Evolutionary conservation across 1,140 invertebrate genomes (phyloP).

Genomic region (Cydia amplana): DNA sequence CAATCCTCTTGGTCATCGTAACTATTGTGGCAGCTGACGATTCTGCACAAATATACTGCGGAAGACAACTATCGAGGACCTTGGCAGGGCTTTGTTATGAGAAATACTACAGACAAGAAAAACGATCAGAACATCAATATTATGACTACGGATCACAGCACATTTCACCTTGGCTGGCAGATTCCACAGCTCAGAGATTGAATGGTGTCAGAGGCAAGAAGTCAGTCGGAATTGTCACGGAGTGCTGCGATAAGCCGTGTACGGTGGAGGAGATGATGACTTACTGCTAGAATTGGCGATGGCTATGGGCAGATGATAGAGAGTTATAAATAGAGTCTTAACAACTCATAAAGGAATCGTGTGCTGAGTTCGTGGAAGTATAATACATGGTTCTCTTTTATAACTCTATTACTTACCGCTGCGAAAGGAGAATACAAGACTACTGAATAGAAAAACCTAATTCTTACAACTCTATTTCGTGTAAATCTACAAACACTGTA

Average conservation of each 20-base stretch:
- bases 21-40: background rate
- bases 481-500: too few relatives aligned
- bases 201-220: background rate
- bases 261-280: conserved; percentile 16
- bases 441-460: too few relatives aligned
- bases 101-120: background rate
- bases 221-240: background rate
- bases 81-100: background rate
- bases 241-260: conserved; percentile 26
- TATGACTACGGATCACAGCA: background rate
- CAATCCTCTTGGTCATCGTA: background rate
- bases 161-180: conserved; percentile 3
- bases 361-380: too few relatives aligned
- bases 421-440: too few relatives aligned
- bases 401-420: too few relatives aligned
- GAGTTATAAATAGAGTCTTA: background rate
- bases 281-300: conserved; percentile 25
- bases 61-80: conserved; percentile 1
- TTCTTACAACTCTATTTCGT: too few relatives aligned
- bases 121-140: background rate
- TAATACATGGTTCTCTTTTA: too few relatives aligned
- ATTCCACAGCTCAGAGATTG: background rate
- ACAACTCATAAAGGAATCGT: too few relatives aligned
- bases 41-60: conserved; percentile 7
- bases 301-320: background rate